Percentiles rank a stretch among this genome's conserved stretches.
These are phyloP conservation scores for Nothobranchius furzeri DNA, from an alignment of 2,113 vertebrate species.

Conservation along the genomic window DNA sequence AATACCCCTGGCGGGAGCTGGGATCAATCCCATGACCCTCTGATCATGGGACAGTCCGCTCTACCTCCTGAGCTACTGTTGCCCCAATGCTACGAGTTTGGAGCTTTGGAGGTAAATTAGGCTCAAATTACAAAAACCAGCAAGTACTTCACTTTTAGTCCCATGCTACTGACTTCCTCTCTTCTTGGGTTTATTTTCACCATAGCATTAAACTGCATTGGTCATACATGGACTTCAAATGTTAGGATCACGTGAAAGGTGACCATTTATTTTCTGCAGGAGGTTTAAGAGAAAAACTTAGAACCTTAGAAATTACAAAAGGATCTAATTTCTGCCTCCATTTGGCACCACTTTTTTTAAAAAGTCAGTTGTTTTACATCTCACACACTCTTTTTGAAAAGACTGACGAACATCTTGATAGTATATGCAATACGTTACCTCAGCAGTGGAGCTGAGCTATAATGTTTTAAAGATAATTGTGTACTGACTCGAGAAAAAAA, in stretches of 20 bases:
- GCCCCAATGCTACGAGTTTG: slow-evolving; percentile 1
- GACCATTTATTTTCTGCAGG: slow-evolving; percentile 24
- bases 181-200: slow-evolving; percentile 4
- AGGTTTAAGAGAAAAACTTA: not conserved
- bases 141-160: not conserved
- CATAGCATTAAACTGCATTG: slow-evolving; percentile 30
- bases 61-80: no score
- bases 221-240: slow-evolving; percentile 11
- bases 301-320: not conserved
- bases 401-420: no score
- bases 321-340: no score
- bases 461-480: not conserved
- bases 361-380: no score
- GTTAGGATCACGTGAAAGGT: slow-evolving; percentile 35
- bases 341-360: no score
- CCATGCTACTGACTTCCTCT: not conserved
- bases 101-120: slow-evolving; percentile 13
- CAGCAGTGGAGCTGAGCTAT: no score
- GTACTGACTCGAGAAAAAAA: not conserved
- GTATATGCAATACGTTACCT: no score
- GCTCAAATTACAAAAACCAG: slow-evolving; percentile 3
- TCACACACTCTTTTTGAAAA: no score
- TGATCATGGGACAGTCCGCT: no score
- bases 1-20: no score
- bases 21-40: no score